Conservation (phyloP, 2,888 invertebrate species). For the Lissonota sp. region DNA sequence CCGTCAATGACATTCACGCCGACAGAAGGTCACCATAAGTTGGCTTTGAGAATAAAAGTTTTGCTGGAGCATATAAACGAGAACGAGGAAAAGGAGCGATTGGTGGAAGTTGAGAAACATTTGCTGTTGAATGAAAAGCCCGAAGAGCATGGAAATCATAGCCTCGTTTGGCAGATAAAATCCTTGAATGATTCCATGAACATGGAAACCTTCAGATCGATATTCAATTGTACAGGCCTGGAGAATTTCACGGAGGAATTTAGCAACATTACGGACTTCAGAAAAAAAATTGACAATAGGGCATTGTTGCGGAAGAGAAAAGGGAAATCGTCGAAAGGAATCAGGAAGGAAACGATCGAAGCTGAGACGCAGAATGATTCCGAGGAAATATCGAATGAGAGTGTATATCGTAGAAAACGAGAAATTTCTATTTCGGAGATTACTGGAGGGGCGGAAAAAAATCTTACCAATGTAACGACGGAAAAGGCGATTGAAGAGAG, state of each 20-base stretch:
- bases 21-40: slow-evolving; percentile 40
- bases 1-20: neutral
- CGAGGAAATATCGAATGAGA: neutral
- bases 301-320: neutral
- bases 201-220: slow-evolving; percentile 61
- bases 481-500: slow-evolving; percentile 52
- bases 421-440: slow-evolving; percentile 8
- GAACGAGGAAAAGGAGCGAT: slow-evolving; percentile 62
- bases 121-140: slow-evolving; percentile 64
- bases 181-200: slow-evolving; percentile 67
- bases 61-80: slow-evolving; percentile 68
- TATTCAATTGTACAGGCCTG: slow-evolving; percentile 68
- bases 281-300: neutral
- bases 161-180: slow-evolving; percentile 64
- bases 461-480: slow-evolving; percentile 18
- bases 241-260: slow-evolving; percentile 46
- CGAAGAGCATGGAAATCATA: slow-evolving; percentile 52
- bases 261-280: slow-evolving; percentile 21
- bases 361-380: neutral
- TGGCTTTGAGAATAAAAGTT: slow-evolving; percentile 68
- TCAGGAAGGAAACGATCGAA: neutral
- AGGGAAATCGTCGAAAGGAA: neutral
- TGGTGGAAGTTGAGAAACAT: slow-evolving; percentile 69
- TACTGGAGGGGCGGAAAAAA: slow-evolving; percentile 24
- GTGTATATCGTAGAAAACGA: slow-evolving; percentile 19